phyloP scores from a whole-genome alignment of 2,113 vertebrate species.

The Channa argus region DNA sequence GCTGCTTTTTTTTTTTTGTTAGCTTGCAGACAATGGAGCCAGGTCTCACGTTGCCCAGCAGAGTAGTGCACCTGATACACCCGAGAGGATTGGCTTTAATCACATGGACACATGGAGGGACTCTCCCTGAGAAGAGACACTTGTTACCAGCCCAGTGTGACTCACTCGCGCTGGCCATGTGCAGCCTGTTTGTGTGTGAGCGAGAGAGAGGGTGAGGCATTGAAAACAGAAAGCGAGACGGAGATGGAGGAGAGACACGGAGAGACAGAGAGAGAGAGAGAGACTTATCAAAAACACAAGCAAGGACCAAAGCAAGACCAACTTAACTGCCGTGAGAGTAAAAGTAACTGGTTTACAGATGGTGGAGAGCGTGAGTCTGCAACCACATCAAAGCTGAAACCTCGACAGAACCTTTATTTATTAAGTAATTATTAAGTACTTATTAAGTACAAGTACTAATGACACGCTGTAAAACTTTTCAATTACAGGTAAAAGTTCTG shows the following conservation, averaged over 20 bases:
- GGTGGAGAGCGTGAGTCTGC: background rate
- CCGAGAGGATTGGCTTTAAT: constrained; percentile 59
- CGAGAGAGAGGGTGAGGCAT: constrained; percentile 4
- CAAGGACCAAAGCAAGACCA: constrained; percentile 1
- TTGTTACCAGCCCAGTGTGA: constrained; percentile 71
- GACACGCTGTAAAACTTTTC: no score
- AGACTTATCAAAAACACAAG: constrained; percentile 28
- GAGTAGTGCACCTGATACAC: constrained; percentile 73
- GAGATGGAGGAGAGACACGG: background rate
- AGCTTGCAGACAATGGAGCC: constrained; percentile 54
- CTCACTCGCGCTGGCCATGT: constrained; percentile 75
- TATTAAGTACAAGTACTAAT: no score
- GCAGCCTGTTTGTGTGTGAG: constrained; percentile 56
- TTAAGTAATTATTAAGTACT: no score
- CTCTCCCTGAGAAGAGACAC: constrained; percentile 75
- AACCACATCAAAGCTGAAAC: constrained; percentile 30
- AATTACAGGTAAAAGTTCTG: no score
- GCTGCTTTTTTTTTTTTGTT: constrained; percentile 16
- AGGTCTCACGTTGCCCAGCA: constrained; percentile 67
- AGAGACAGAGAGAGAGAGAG: constrained; percentile 9
- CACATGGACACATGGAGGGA: constrained; percentile 72
- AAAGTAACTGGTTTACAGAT: constrained; percentile 22
- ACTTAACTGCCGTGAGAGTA: constrained; percentile 1
- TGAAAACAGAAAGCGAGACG: constrained; percentile 37
- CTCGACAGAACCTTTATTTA: no score